Evolutionary conservation across 2,113 vertebrate species (phyloP).

Genomic region (Haplotaxodon microlepis): DNA sequence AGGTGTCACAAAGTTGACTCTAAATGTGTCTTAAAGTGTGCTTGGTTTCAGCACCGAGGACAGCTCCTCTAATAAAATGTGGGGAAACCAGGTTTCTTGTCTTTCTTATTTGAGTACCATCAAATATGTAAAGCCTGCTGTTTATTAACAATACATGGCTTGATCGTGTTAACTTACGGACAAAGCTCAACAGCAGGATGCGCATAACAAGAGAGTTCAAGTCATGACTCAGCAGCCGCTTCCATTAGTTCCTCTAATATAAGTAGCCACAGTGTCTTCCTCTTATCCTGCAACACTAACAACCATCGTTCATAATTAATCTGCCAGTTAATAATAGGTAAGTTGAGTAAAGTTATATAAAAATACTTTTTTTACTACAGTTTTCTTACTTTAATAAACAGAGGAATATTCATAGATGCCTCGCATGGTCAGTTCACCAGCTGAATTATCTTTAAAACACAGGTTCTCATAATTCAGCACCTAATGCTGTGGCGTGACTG

Average conservation of each 20-base stretch:
- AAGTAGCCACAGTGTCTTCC: neutral
- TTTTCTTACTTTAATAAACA: neutral
- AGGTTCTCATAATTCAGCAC: neutral
- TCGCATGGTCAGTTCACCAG: rapidly evolving
- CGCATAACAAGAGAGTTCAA: neutral
- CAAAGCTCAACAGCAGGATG: neutral
- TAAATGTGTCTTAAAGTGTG: neutral
- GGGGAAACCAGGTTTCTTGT: neutral
- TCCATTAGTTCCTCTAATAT: neutral
- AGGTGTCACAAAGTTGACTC: neutral
- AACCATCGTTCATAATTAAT: neutral
- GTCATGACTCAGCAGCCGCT: neutral
- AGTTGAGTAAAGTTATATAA: neutral
- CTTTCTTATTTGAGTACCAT: neutral
- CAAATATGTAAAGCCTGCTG: neutral
- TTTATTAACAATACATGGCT: rapidly evolving
- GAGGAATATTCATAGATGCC: neutral
- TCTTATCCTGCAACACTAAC: neutral
- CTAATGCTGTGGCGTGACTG: neutral
- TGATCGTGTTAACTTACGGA: neutral
- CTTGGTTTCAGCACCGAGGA: conserved; percentile 56
- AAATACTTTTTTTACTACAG: neutral
- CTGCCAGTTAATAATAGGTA: neutral
- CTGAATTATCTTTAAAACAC: neutral
- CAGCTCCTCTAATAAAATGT: conserved; percentile 17